A percentile compares a stretch with the other conserved stretches of the same genome.
Evolutionary conservation across 2,113 vertebrate species (phyloP).

Genomic region (Rhodinocichla rosea): DNA sequence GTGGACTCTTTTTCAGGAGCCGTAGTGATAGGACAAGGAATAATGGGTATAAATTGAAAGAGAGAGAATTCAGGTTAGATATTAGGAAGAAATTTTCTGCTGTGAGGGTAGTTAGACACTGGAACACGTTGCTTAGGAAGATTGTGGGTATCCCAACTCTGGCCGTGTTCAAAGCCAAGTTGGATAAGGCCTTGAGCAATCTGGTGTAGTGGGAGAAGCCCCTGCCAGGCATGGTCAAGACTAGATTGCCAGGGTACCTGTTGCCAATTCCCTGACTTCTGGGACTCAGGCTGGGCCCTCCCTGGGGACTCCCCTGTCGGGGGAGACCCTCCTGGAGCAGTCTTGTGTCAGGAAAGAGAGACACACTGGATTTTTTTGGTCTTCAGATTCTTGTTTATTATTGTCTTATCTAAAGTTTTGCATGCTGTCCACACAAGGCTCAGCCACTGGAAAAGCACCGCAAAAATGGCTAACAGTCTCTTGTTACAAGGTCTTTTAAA

Average conservation of each 20-base stretch:
- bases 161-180: not conserved
- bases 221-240: not conserved
- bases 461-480: no score
- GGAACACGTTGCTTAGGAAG: not conserved
- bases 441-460: no score
- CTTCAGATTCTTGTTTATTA: no score
- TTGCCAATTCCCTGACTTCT: no score
- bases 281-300: no score
- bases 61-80: not conserved
- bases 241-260: not conserved
- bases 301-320: no score
- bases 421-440: no score
- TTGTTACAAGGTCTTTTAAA: no score
- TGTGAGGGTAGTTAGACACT: not conserved
- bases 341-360: no score
- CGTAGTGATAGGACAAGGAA: not conserved
- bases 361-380: no score
- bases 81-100: not conserved
- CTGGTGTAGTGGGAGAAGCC: not conserved
- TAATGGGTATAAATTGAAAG: not conserved
- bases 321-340: no score
- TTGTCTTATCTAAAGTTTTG: no score
- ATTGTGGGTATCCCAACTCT: not conserved
- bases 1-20: not conserved
- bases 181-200: not conserved